phyloP scores from a whole-genome alignment of 2,888 invertebrate genomes.

The Chrysomela aeneicollis region DNA sequence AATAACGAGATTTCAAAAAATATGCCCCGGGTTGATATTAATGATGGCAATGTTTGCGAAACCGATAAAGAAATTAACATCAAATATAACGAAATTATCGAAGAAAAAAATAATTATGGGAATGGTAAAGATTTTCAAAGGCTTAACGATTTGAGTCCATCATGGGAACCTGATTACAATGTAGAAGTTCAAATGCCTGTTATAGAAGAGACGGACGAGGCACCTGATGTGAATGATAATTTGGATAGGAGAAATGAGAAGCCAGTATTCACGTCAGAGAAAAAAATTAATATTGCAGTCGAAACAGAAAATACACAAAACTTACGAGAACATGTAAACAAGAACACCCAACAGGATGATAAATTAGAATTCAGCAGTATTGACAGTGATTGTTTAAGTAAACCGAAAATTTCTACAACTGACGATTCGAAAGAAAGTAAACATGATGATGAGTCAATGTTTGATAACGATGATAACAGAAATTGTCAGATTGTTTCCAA shows the following conservation, averaged over 20 bases:
- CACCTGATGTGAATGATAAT: neutral
- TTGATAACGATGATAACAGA: slow-evolving; percentile 57
- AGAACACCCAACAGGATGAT: neutral
- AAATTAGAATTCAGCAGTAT: neutral
- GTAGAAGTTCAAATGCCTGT: slow-evolving; percentile 20
- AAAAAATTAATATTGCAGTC: neutral
- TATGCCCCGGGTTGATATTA: slow-evolving; percentile 8
- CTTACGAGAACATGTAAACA: neutral
- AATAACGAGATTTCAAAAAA: slow-evolving; percentile 11
- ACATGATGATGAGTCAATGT: slow-evolving; percentile 45
- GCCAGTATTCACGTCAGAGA: neutral
- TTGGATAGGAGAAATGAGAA: neutral
- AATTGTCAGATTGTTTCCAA: slow-evolving; percentile 52
- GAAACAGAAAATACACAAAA: neutral
- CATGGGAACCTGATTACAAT: slow-evolving; percentile 9
- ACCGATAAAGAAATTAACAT: neutral
- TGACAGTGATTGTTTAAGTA: slow-evolving; percentile 15
- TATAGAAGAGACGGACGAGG: neutral
- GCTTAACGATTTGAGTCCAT: neutral
- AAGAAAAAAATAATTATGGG: neutral
- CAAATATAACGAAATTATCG: neutral
- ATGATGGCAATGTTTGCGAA: neutral
- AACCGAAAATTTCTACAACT: slow-evolving; percentile 11
- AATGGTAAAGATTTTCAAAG: neutral
- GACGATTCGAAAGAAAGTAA: slow-evolving; percentile 27